Percentiles rank a stretch among this genome's conserved stretches.
phyloP scores from a whole-genome alignment of 2,888 invertebrate species.

The Drosophila eohydei region DNA sequence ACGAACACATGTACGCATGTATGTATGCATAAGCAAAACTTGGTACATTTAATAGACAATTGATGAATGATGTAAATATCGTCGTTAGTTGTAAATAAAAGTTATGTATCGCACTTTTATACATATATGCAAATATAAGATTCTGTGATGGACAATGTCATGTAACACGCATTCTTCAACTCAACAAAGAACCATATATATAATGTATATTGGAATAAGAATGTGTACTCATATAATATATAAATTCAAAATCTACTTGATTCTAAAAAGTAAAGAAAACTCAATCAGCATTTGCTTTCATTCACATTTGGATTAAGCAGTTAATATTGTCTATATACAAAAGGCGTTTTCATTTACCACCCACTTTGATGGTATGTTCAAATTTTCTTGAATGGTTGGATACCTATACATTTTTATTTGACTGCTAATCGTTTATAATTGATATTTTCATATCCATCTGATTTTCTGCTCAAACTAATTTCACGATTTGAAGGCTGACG shows the following conservation, averaged over 20 bases:
- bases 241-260: not conserved
- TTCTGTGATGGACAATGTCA: too few relatives aligned
- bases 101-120: too few relatives aligned
- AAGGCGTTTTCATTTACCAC: not conserved
- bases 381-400: not conserved
- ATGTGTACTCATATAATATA: not conserved
- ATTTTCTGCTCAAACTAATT: not conserved
- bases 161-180: not conserved
- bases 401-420: not conserved
- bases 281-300: not conserved
- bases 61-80: not conserved
- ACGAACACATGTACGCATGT: not conserved
- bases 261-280: not conserved
- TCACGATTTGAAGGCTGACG: not conserved
- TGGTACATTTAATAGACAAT: not conserved
- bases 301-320: not conserved
- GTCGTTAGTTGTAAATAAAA: not conserved
- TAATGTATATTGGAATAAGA: not conserved
- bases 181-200: not conserved
- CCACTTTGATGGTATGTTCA: not conserved
- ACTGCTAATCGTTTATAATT: not conserved
- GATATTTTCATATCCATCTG: not conserved
- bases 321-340: not conserved
- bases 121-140: too few relatives aligned
- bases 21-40: not conserved